Evolutionary conservation across 2,888 invertebrate species (phyloP).

Genomic region (Agrochola litura): DNA sequence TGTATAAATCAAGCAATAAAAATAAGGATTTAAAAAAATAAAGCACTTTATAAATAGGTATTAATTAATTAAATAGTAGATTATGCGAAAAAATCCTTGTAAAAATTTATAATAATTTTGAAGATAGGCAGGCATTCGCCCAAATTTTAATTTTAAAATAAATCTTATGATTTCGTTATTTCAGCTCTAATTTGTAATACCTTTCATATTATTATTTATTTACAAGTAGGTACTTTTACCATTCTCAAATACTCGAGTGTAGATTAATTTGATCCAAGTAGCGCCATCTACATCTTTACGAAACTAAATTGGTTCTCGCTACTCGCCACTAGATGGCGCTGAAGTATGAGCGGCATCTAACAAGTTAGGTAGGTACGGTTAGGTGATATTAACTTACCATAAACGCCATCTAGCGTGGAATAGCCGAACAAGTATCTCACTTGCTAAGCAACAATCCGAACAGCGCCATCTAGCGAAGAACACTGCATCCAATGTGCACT

Average conservation of each 20-base stretch:
- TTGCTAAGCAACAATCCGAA: conserved; percentile 79
- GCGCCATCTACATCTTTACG: conserved; percentile 73
- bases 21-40: background rate
- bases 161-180: background rate
- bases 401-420: conserved; percentile 80
- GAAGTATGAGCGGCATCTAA: conserved; percentile 58
- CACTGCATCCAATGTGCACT: conserved; percentile 89
- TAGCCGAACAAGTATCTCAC: conserved; percentile 77
- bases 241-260: background rate
- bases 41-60: too few relatives aligned
- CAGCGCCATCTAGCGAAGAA: conserved; percentile 84
- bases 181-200: too few relatives aligned
- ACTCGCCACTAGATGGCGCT: conserved; percentile 71
- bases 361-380: too few relatives aligned
- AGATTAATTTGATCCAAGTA: conserved; percentile 47
- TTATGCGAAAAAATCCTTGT: background rate
- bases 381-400: conserved; percentile 76
- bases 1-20: background rate
- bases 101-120: background rate
- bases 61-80: background rate
- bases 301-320: conserved; percentile 63
- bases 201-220: background rate
- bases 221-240: background rate
- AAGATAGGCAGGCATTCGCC: background rate
- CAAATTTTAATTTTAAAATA: background rate